Evolutionary conservation across 2,113 vertebrate species (phyloP).

Genomic region (Aythya baeri): DNA sequence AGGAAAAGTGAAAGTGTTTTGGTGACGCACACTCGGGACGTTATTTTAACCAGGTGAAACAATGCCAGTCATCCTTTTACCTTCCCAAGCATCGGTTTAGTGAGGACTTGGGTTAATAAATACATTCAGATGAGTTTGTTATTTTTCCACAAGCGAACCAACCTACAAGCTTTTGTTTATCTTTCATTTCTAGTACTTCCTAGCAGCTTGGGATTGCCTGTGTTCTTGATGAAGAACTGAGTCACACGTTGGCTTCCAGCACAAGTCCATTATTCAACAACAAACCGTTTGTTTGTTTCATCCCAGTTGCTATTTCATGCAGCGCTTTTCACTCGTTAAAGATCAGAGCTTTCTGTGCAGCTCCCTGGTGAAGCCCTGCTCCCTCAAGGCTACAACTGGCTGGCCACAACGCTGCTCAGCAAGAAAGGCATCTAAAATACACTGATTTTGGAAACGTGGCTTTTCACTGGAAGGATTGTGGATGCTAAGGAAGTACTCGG

Average conservation of each 20-base stretch:
- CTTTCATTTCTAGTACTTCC: not conserved
- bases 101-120: not conserved
- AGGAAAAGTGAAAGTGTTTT: not conserved
- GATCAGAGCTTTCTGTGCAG: not conserved
- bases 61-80: not conserved
- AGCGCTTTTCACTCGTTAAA: not conserved
- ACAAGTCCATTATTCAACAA: slow-evolving; percentile 26
- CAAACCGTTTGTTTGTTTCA: slow-evolving; percentile 9
- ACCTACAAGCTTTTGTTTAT: not conserved
- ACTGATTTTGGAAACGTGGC: not conserved
- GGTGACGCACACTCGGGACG: not conserved
- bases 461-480: not conserved
- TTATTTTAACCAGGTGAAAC: not conserved
- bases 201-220: not conserved
- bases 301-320: not conserved
- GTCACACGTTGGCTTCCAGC: not conserved
- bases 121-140: not conserved
- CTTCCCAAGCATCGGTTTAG: not conserved
- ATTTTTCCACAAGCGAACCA: not conserved
- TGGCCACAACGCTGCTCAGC: not conserved
- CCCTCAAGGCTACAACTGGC: not conserved
- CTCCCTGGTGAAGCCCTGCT: not conserved
- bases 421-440: fast-evolving
- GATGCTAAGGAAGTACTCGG: not conserved
- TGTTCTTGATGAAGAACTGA: not conserved